Percentiles rank a stretch among this genome's conserved stretches.
Conservation (phyloP, 2,888 invertebrate genomes). For the Ernsta delagoae region DNA sequence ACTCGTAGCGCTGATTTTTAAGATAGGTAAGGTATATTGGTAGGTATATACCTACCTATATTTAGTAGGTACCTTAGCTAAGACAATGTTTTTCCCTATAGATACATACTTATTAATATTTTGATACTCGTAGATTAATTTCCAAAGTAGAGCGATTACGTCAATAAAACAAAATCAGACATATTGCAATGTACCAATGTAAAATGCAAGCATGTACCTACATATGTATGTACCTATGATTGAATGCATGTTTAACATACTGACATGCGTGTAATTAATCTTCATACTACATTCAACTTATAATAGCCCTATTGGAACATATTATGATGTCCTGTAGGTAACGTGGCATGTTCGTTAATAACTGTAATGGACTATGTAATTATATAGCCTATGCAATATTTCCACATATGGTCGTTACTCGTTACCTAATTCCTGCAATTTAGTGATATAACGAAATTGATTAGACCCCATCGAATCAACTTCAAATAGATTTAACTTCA, state of each 20-base stretch:
- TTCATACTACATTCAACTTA: constrained; percentile 14
- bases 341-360: constrained; percentile 17
- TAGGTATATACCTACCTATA: too few relatives aligned
- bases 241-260: background rate
- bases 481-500: constrained; percentile 10
- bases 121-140: too few relatives aligned
- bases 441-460: constrained; percentile 34
- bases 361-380: constrained; percentile 19
- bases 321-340: constrained; percentile 15
- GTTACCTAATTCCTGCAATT: constrained; percentile 31
- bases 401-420: constrained; percentile 21
- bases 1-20: too few relatives aligned
- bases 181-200: background rate
- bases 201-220: background rate
- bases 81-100: too few relatives aligned
- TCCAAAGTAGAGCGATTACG: too few relatives aligned
- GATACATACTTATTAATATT: too few relatives aligned
- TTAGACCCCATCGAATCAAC: constrained; percentile 9
- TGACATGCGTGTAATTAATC: constrained; percentile 26
- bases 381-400: too few relatives aligned
- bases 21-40: too few relatives aligned
- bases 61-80: too few relatives aligned
- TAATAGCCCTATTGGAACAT: constrained; percentile 1
- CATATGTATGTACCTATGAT: background rate
- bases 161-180: too few relatives aligned